Percentiles rank a stretch among this genome's conserved stretches.
Evolutionary conservation across 2,888 invertebrate species (phyloP).

Genomic region (Melanotus villosus): DNA sequence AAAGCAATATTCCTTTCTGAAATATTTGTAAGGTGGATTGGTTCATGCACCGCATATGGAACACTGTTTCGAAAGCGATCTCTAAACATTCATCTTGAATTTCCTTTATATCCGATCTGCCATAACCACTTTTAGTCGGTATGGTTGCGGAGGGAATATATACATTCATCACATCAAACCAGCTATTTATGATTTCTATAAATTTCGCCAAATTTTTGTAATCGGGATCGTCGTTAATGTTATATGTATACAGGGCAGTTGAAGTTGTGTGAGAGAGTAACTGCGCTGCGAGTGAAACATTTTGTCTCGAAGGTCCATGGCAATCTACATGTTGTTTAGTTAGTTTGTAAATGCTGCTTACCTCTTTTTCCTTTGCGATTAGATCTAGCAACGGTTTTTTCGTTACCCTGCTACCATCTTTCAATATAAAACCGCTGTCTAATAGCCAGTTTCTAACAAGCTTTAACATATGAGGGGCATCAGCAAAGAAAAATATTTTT

Average conservation of each 20-base stretch:
- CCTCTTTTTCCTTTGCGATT: not conserved
- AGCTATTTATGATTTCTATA: not conserved
- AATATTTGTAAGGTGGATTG: not conserved
- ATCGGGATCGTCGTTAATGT: not conserved
- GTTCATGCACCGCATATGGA: not conserved
- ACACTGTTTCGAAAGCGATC: not conserved
- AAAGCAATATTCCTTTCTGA: conserved; percentile 34
- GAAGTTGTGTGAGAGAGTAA: not conserved
- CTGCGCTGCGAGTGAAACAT: not conserved
- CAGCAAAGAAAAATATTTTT: conserved; percentile 44
- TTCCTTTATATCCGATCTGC: not conserved
- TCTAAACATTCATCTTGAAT: not conserved
- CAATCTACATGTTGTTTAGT: not conserved
- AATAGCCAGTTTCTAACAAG: conserved; percentile 51
- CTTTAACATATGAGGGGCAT: conserved; percentile 51
- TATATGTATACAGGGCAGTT: not conserved
- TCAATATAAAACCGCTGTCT: conserved; percentile 39
- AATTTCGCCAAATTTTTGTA: not conserved
- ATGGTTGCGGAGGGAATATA: not conserved
- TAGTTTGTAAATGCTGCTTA: not conserved
- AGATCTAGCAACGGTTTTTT: not conserved
- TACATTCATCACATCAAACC: not conserved
- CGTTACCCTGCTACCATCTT: not conserved
- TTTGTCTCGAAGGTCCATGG: not conserved
- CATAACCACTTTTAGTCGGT: not conserved